These are phyloP conservation scores for Cariama cristata DNA, from an alignment of 2,113 vertebrate genomes.

Conservation along the genomic window DNA sequence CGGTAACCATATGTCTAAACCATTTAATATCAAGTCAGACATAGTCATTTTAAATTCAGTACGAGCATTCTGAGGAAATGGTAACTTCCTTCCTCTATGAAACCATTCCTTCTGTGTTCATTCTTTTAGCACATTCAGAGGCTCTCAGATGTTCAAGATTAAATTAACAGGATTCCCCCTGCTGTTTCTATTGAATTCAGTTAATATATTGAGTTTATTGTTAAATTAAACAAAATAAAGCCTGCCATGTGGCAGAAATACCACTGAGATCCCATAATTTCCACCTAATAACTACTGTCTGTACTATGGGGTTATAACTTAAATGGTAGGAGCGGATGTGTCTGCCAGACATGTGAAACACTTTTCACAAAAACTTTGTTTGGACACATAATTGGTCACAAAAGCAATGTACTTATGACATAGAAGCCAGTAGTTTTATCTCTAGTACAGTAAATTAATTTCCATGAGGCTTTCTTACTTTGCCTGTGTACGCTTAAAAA, in stretches of 20 bases:
- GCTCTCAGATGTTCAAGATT: conserved; percentile 65
- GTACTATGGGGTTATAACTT: background rate
- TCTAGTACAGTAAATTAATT: background rate
- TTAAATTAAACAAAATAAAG: conserved; percentile 77
- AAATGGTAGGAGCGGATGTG: background rate
- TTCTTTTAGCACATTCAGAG: conserved; percentile 68
- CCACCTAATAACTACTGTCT: background rate
- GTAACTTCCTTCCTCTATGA: conserved; percentile 44
- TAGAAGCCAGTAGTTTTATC: background rate
- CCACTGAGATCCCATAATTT: conserved; percentile 34
- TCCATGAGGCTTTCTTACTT: background rate
- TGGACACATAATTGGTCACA: background rate
- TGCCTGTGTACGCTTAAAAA: background rate
- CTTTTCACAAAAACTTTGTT: background rate
- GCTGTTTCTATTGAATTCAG: conserved; percentile 75
- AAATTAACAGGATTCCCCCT: conserved; percentile 75
- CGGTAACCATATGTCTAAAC: conserved; percentile 27
- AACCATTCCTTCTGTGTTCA: conserved; percentile 17
- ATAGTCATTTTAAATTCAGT: conserved; percentile 41
- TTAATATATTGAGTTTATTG: conserved; percentile 78
- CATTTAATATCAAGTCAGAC: background rate
- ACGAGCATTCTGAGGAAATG: conserved; percentile 28
- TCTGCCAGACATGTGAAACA: background rate
- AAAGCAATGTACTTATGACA: background rate
- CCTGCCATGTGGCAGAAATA: conserved; percentile 61